phyloP scores from a whole-genome alignment of 23 tunicate species.

The Phallusia fumigata region DNA sequence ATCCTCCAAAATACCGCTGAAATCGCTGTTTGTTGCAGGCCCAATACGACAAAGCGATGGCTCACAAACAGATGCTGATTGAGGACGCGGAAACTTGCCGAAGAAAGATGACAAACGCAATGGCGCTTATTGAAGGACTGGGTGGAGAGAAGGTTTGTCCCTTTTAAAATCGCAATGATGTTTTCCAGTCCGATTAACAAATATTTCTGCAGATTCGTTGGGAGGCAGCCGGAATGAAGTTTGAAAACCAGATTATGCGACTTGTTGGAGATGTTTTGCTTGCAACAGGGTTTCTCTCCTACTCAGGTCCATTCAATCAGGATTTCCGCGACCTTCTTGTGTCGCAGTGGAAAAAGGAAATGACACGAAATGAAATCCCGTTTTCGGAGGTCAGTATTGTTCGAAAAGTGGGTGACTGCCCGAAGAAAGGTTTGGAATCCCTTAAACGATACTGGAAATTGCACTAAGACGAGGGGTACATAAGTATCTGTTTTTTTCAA shows the following conservation, averaged over 20 bases:
- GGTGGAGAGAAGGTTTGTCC: slow-evolving; percentile 75
- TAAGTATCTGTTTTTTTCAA: too few species aligned
- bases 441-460: too few species aligned
- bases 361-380: slow-evolving; percentile 63
- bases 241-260: slow-evolving; percentile 61
- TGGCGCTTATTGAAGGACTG: slow-evolving; percentile 80
- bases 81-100: slow-evolving; percentile 83
- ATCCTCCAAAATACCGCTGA: background rate
- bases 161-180: background rate
- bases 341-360: slow-evolving; percentile 65
- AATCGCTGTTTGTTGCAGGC: slow-evolving; percentile 24
- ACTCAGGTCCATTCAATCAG: slow-evolving; percentile 90
- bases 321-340: slow-evolving; percentile 68
- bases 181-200: background rate
- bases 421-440: too few species aligned
- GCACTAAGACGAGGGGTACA: too few species aligned
- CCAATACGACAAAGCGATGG: slow-evolving; percentile 84
- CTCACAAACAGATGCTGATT: slow-evolving; percentile 66
- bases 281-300: slow-evolving; percentile 82
- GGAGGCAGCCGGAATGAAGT: slow-evolving; percentile 69
- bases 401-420: too few species aligned
- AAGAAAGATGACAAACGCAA: slow-evolving; percentile 80
- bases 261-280: slow-evolving; percentile 82
- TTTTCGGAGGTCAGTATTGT: slow-evolving; percentile 50
- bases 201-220: slow-evolving; percentile 43